These are phyloP conservation scores for Xiphophorus couchianus DNA, from an alignment of 2,113 vertebrate species.

Conservation along the genomic window DNA sequence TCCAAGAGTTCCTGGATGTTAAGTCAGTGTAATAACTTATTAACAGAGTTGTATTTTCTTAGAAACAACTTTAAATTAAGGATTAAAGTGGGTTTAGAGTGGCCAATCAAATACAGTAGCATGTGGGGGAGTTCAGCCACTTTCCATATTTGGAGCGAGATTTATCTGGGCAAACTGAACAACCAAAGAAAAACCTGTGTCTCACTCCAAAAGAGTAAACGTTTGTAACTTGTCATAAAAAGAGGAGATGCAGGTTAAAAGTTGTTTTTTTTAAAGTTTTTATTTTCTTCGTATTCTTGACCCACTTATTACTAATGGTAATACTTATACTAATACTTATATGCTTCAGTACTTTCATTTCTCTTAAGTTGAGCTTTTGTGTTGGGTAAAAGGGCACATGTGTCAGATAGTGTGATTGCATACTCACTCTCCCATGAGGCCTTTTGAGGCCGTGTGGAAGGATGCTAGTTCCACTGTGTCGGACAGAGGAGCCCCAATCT, in stretches of 20 bases:
- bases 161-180: neutral
- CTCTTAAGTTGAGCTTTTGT: neutral
- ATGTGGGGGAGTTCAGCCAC: neutral
- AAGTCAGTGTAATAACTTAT: neutral
- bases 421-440: conserved; percentile 80
- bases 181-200: neutral
- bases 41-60: neutral
- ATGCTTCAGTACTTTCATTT: neutral
- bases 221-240: neutral
- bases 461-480: conserved; percentile 77
- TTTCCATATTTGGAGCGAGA: neutral
- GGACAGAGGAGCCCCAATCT: conserved; percentile 75
- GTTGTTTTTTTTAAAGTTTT: too few species aligned
- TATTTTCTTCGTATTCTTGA: too few species aligned
- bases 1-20: too few species aligned
- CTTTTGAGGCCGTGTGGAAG: conserved; percentile 81
- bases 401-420: neutral
- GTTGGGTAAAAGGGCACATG: neutral
- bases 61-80: neutral
- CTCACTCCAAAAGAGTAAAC: neutral
- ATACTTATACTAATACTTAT: too few species aligned
- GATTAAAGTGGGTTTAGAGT: neutral
- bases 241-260: too few species aligned
- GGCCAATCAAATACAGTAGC: neutral
- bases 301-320: too few species aligned